Evolutionary conservation across 1,140 invertebrate genomes (phyloP).

Genomic region (Dreissena rostriformis): DNA sequence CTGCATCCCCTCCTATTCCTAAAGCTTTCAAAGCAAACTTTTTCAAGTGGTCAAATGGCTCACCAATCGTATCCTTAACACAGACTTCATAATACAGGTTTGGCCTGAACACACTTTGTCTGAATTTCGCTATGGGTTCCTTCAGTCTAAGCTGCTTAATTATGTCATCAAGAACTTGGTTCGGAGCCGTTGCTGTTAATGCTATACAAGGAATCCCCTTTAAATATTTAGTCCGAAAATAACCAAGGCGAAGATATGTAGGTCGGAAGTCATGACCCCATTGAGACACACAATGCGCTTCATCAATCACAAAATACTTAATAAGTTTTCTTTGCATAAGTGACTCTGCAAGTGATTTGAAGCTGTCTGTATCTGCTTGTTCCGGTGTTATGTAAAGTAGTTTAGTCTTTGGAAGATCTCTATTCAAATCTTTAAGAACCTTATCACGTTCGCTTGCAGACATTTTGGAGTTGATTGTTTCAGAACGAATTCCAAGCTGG

Average conservation of each 20-base stretch:
- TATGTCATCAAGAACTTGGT: constrained; percentile 85
- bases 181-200: constrained; percentile 94
- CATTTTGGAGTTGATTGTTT: constrained; percentile 95
- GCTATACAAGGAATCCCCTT: constrained; percentile 83
- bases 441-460: constrained; percentile 86
- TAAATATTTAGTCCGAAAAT: constrained; percentile 88
- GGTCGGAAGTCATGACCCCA: constrained; percentile 99
- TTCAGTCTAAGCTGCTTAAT: constrained; percentile 83
- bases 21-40: constrained; percentile 84
- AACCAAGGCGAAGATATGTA: constrained; percentile 94
- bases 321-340: constrained; percentile 83
- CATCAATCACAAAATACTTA: constrained; percentile 93
- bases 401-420: constrained; percentile 85
- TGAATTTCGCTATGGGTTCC: constrained; percentile 84
- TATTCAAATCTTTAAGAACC: constrained; percentile 82
- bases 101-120: constrained; percentile 85
- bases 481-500: constrained; percentile 87
- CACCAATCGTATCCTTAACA: constrained; percentile 90
- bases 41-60: constrained; percentile 90
- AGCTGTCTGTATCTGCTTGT: constrained; percentile 90
- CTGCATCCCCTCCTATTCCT: constrained; percentile 65
- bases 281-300: constrained; percentile 98
- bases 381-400: constrained; percentile 97
- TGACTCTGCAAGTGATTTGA: constrained; percentile 83
- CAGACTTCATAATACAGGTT: constrained; percentile 88